phyloP scores from a whole-genome alignment of 2,888 invertebrate genomes.

The Melinaea menophilus region DNA sequence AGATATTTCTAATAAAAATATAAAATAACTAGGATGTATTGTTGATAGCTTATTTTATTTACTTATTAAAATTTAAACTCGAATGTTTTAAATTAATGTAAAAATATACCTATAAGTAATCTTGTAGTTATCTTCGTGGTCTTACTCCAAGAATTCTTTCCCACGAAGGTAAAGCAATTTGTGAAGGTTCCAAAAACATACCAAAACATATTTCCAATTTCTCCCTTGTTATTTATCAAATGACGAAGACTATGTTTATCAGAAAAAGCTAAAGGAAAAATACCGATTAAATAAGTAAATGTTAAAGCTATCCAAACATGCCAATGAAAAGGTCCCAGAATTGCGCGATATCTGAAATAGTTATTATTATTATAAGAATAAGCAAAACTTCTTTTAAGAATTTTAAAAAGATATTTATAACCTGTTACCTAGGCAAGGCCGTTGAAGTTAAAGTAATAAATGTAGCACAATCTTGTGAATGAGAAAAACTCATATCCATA shows the following conservation, averaged over 20 bases:
- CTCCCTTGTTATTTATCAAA: conserved; percentile 82
- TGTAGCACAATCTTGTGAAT: conserved; percentile 86
- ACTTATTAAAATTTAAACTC: too few relatives aligned
- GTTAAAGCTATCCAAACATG: conserved; percentile 87
- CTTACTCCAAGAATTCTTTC: conserved; percentile 84
- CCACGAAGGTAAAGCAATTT: conserved; percentile 85
- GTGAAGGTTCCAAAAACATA: conserved; percentile 92
- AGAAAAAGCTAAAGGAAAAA: conserved; percentile 86
- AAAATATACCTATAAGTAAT: conserved; percentile 80
- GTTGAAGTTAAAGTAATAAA: conserved; percentile 88
- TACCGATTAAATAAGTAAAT: conserved; percentile 83
- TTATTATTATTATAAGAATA: not conserved
- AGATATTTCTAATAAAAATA: not conserved
- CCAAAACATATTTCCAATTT: conserved; percentile 92
- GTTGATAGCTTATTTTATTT: not conserved
- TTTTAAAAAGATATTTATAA: too few relatives aligned
- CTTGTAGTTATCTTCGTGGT: conserved; percentile 83
- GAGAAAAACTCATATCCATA: conserved; percentile 81
- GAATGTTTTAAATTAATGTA: too few relatives aligned
- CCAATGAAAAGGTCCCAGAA: conserved; percentile 90
- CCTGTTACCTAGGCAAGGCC: conserved; percentile 82
- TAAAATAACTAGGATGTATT: not conserved
- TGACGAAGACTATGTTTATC: conserved; percentile 83
- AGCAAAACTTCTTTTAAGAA: not conserved
- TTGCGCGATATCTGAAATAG: conserved; percentile 83